Percentiles rank a stretch among this genome's conserved stretches.
Conservation (phyloP, 1,140 invertebrate genomes). For the Meloidogyne hapla region DNA sequence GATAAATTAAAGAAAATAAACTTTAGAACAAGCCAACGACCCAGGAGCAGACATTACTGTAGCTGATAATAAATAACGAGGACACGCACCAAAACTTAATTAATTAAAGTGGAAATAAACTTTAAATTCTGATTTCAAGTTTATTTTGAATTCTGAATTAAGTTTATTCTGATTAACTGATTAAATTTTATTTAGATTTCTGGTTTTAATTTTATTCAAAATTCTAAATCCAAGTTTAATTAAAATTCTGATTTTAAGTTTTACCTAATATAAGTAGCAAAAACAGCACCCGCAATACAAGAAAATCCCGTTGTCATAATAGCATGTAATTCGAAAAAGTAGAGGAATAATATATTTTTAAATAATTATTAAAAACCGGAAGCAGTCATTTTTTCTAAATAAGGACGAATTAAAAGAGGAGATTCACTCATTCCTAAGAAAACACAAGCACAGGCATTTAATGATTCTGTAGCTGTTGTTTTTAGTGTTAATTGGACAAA, state of each 20-base stretch:
- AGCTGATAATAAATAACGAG: slow-evolving; percentile 67
- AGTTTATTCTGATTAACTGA: not conserved
- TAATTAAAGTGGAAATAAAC: not conserved
- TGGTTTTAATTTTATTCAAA: not conserved
- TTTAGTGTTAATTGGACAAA: slow-evolving; percentile 69
- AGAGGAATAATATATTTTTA: not conserved
- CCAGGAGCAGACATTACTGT: slow-evolving; percentile 62
- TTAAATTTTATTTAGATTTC: not conserved
- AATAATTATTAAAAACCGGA: slow-evolving; percentile 66
- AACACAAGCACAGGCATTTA: slow-evolving; percentile 81
- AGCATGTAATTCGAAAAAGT: slow-evolving; percentile 77
- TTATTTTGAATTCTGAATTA: not conserved
- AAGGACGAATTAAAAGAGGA: slow-evolving; percentile 82
- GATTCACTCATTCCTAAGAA: slow-evolving; percentile 88
- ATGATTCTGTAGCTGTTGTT: slow-evolving; percentile 86
- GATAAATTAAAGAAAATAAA: slow-evolving; percentile 39
- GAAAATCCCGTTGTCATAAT: slow-evolving; percentile 90
- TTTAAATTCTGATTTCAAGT: not conserved
- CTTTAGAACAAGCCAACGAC: slow-evolving; percentile 57
- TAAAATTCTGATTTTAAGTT: not conserved
- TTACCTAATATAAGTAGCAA: slow-evolving; percentile 81
- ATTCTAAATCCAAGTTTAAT: not conserved
- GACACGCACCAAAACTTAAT: slow-evolving; percentile 76
- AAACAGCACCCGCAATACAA: slow-evolving; percentile 85
- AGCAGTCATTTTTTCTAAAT: slow-evolving; percentile 77